Conservation (phyloP, 2,113 vertebrate species). For the Phaetusa simplex region DNA sequence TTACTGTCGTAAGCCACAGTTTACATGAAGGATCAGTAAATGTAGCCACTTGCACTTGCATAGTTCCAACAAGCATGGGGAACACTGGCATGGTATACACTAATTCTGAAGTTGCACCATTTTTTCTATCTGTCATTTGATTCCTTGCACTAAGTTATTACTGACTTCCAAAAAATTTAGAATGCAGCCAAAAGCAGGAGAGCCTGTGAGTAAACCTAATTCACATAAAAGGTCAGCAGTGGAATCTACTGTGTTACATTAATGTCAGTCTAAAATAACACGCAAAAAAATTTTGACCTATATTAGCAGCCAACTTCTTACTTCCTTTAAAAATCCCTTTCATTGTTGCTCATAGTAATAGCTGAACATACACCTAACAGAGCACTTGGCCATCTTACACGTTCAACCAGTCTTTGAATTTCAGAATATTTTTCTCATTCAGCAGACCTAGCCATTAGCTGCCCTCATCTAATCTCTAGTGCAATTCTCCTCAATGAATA, state of each 20-base stretch:
- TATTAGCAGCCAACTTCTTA: neutral
- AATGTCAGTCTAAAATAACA: neutral
- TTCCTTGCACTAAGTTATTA: neutral
- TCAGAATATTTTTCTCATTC: neutral
- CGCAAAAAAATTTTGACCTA: neutral
- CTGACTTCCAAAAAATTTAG: neutral
- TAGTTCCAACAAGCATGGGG: neutral
- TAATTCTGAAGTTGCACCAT: neutral
- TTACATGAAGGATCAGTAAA: neutral
- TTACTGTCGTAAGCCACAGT: neutral
- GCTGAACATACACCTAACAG: neutral
- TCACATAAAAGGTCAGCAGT: neutral
- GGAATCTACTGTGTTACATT: neutral
- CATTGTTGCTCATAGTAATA: neutral
- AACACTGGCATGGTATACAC: neutral
- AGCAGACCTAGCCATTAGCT: neutral
- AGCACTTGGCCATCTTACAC: neutral
- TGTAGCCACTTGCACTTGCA: neutral
- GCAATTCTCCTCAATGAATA: neutral
- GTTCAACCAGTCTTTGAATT: neutral
- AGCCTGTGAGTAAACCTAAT: neutral
- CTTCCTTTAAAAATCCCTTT: neutral
- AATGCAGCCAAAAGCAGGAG: neutral
- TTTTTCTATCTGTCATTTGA: neutral
- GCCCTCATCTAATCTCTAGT: neutral